These are phyloP conservation scores for Crax fasciolata DNA, from an alignment of 2,797 vertebrate species.

Conservation along the genomic window DNA sequence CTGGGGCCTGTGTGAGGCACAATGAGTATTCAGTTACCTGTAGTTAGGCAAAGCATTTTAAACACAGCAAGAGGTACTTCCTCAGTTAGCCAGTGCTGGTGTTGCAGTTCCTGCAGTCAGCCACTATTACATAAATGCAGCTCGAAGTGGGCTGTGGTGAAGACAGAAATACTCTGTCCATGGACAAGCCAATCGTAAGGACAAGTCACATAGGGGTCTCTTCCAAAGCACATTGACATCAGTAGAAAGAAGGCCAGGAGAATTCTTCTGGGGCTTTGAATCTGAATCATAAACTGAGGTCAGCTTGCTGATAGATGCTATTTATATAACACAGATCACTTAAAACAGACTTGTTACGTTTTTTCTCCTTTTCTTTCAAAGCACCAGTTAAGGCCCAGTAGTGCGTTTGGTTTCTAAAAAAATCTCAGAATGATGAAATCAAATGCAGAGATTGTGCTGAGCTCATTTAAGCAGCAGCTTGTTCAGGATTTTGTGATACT, in stretches of 20 bases:
- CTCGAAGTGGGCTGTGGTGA: not conserved
- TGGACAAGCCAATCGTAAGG: not conserved
- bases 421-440: not conserved
- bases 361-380: not conserved
- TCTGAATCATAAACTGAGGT: not conserved
- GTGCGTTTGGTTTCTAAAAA: not conserved
- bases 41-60: not conserved
- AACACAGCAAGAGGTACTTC: not conserved
- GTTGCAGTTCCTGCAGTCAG: not conserved
- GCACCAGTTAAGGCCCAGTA: not conserved
- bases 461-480: not conserved
- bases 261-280: not conserved
- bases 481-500: not conserved
- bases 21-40: not conserved
- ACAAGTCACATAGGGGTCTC: not conserved
- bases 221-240: not conserved
- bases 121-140: not conserved
- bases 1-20: not conserved
- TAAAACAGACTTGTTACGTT: not conserved
- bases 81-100: not conserved
- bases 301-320: not conserved
- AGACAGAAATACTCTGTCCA: not conserved
- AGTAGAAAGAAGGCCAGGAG: not conserved
- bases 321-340: not conserved
- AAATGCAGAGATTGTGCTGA: not conserved